Conservation (phyloP, 2,113 vertebrate genomes). For the Nymphicus hollandicus region DNA sequence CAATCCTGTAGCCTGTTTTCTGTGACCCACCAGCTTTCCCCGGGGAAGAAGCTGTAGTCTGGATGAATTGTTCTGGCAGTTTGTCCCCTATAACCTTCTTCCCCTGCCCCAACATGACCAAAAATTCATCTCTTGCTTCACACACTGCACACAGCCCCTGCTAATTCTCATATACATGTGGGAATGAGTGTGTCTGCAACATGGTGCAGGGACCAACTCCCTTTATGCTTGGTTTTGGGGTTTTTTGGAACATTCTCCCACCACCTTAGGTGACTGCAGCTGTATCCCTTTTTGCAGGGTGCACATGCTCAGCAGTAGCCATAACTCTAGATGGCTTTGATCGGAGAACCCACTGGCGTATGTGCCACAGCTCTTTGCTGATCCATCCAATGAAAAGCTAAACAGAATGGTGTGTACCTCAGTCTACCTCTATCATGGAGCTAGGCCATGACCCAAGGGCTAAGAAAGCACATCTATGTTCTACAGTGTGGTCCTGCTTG, state of each 20-base stretch:
- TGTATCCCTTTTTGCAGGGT: not conserved
- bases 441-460: not conserved
- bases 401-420: not conserved
- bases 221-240: not conserved
- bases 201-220: not conserved
- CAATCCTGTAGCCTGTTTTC: not conserved
- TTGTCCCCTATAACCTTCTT: not conserved
- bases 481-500: not conserved
- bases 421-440: accelerated
- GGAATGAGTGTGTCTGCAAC: not conserved
- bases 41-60: not conserved
- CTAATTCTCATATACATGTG: not conserved
- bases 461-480: not conserved
- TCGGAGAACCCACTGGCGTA: not conserved
- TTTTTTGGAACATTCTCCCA: not conserved
- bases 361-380: not conserved
- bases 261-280: not conserved
- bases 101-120: not conserved
- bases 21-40: not conserved
- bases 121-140: not conserved
- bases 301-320: not conserved
- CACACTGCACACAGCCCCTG: not conserved
- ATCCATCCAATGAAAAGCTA: not conserved
- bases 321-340: not conserved
- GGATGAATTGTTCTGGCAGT: not conserved